A percentile compares a stretch with the other conserved stretches of the same genome.
These are phyloP conservation scores for Autographa gamma DNA, from an alignment of 2,888 invertebrate genomes.

Conservation along the genomic window DNA sequence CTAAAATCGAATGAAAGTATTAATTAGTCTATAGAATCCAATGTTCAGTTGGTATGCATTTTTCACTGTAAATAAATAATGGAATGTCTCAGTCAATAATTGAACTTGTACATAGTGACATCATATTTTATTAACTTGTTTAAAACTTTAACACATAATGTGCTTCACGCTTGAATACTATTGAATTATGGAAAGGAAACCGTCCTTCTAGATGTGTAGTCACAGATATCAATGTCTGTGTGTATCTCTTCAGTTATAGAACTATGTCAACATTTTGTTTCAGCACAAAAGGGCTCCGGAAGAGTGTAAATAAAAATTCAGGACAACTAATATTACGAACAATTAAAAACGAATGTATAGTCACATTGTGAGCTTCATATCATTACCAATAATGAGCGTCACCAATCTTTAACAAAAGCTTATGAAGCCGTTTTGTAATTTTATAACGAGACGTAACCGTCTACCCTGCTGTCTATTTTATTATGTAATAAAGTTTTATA, in stretches of 20 bases:
- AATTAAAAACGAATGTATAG: constrained; percentile 49
- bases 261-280: constrained; percentile 81
- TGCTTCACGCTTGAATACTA: constrained; percentile 54
- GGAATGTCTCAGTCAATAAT: constrained; percentile 39
- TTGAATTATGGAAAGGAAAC: constrained; percentile 31
- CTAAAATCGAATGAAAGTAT: constrained; percentile 27
- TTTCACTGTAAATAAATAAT: constrained; percentile 53
- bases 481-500: constrained; percentile 81
- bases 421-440: constrained; percentile 46
- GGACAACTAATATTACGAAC: constrained; percentile 62
- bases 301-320: constrained; percentile 74
- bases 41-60: constrained; percentile 21
- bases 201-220: neutral
- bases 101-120: constrained; percentile 63
- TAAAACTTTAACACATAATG: constrained; percentile 24
- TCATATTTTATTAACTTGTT: constrained; percentile 31
- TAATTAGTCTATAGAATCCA: constrained; percentile 21
- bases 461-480: constrained; percentile 61
- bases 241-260: constrained; percentile 52
- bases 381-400: constrained; percentile 41
- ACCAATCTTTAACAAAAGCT: constrained; percentile 39
- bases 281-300: constrained; percentile 80
- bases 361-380: constrained; percentile 49
- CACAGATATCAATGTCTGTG: constrained; percentile 18
- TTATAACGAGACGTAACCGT: constrained; percentile 53